Evolutionary conservation across 2,113 vertebrate genomes (phyloP).

Genomic region (Myotis yumanensis): DNA sequence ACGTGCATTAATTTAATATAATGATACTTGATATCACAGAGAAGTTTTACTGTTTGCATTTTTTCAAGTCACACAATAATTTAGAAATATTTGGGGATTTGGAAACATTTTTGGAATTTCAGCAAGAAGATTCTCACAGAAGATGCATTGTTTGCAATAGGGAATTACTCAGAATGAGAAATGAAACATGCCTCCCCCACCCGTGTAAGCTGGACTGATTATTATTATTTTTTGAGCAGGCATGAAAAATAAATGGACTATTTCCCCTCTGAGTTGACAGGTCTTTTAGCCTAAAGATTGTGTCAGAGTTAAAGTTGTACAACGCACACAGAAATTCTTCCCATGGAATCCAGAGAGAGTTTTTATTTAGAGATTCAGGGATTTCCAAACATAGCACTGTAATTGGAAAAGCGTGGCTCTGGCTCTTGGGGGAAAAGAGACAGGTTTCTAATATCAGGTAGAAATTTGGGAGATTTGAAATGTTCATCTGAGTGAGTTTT

Average conservation of each 20-base stretch:
- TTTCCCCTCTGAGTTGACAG: neutral
- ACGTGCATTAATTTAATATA: neutral
- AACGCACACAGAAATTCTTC: neutral
- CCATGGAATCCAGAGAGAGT: neutral
- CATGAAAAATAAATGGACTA: conserved; percentile 47
- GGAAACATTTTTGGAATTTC: conserved; percentile 2
- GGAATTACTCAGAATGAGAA: neutral
- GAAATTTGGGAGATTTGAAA: neutral
- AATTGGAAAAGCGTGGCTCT: neutral
- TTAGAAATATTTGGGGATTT: neutral
- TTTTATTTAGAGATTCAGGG: conserved; percentile 25
- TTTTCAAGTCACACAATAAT: neutral
- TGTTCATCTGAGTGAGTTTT: neutral
- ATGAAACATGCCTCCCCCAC: neutral
- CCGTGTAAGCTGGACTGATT: neutral
- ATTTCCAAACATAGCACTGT: neutral
- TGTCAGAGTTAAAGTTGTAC: neutral
- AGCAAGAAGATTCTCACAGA: conserved; percentile 1
- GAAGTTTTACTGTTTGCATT: neutral
- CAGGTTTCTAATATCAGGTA: neutral
- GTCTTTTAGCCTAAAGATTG: neutral
- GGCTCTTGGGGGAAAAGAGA: neutral
- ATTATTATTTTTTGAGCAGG: neutral
- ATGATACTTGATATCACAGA: neutral
- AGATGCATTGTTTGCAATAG: neutral